These are phyloP conservation scores for Pasiphila rectangulata DNA, from an alignment of 2,888 invertebrate genomes.

Conservation along the genomic window DNA sequence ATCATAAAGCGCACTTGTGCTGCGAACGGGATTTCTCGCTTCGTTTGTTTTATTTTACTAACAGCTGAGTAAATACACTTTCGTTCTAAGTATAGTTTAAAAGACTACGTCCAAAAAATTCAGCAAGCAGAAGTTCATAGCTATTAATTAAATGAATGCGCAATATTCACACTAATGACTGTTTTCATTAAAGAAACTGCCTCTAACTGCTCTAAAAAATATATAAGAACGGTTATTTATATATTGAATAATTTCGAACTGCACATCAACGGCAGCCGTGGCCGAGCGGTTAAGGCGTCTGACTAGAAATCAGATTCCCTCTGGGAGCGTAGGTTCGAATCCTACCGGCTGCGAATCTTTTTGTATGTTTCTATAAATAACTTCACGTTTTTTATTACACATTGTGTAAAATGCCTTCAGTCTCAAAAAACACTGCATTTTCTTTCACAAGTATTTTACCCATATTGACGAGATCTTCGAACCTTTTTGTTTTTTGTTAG, in stretches of 20 bases:
- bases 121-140: not conserved
- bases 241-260: conserved; percentile 36
- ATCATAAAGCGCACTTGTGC: conserved; percentile 59
- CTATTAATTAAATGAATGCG: not conserved
- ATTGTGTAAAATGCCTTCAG: no score
- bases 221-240: not conserved
- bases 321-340: conserved; percentile 95
- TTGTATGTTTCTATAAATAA: conserved; percentile 23
- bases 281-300: conserved; percentile 94
- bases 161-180: not conserved
- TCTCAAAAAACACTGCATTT: no score
- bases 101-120: not conserved
- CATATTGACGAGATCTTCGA: no score
- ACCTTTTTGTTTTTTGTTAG: no score
- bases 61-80: conserved; percentile 55
- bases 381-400: not conserved
- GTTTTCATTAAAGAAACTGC: not conserved
- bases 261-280: conserved; percentile 89
- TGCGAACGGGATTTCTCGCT: conserved; percentile 54
- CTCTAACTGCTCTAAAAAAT: no score
- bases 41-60: conserved; percentile 59
- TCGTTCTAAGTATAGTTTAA: conserved; percentile 4
- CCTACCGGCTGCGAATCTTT: conserved; percentile 88
- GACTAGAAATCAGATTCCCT: conserved; percentile 94
- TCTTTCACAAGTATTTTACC: no score